phyloP scores from a whole-genome alignment of 2,113 vertebrate genomes.

The Heptranchias perlo region DNA sequence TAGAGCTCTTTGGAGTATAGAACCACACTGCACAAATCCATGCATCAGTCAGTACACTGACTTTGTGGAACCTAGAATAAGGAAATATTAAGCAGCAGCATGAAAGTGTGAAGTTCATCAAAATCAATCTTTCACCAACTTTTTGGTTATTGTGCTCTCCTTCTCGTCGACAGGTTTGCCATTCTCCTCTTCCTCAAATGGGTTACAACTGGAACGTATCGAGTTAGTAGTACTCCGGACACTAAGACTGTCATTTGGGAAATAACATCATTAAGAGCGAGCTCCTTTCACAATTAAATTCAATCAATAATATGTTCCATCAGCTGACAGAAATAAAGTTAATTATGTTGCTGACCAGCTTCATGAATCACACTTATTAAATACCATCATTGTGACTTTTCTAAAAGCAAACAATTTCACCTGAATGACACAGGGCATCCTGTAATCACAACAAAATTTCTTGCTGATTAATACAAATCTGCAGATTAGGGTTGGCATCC shows the following conservation, averaged over 20 bases:
- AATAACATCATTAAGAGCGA: slow-evolving; percentile 66
- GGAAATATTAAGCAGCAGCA: slow-evolving; percentile 51
- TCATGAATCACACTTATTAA: background rate
- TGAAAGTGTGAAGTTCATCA: slow-evolving; percentile 45
- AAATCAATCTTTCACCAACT: slow-evolving; percentile 80
- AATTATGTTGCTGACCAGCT: background rate
- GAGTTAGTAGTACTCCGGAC: slow-evolving; percentile 73
- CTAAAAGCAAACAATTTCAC: background rate
- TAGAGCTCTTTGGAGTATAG: slow-evolving; percentile 51
- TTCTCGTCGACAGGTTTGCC: slow-evolving; percentile 78
- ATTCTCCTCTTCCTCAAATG: slow-evolving; percentile 86
- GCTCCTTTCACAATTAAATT: slow-evolving; percentile 12
- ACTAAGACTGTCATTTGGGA: slow-evolving; percentile 77
- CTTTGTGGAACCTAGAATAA: slow-evolving; percentile 42
- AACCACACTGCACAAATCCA: slow-evolving; percentile 42
- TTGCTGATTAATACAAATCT: background rate
- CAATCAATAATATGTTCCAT: background rate
- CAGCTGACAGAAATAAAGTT: background rate
- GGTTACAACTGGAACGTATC: slow-evolving; percentile 78
- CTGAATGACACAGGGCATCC: background rate
- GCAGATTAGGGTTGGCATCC: background rate
- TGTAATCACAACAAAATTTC: background rate
- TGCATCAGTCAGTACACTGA: slow-evolving; percentile 44
- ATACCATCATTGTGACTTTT: background rate
- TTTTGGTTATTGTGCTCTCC: slow-evolving; percentile 86